Conservation (phyloP, 2,797 vertebrate species). For the Capromys pilorides region DNA sequence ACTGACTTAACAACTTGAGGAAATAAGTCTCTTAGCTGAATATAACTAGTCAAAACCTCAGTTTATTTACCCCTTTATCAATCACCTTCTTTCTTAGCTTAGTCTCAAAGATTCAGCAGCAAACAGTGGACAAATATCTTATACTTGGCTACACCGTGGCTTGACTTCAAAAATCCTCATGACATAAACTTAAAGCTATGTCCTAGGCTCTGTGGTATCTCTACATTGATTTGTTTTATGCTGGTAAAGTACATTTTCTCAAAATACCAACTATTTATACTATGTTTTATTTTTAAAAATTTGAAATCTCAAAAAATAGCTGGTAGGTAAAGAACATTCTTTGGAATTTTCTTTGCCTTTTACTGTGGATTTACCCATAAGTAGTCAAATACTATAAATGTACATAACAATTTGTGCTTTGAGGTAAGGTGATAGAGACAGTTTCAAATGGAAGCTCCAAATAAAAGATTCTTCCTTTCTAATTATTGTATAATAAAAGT, state of each 20-base stretch:
- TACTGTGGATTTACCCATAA: constrained; percentile 67
- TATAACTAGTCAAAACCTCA: neutral
- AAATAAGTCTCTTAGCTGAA: constrained; percentile 17
- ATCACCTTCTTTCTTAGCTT: neutral
- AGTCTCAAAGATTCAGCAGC: neutral
- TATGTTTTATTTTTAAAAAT: neutral
- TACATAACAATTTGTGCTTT: constrained; percentile 55
- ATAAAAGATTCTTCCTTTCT: neutral
- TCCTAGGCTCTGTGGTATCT: neutral
- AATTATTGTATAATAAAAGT: constrained; percentile 15
- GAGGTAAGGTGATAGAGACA: neutral
- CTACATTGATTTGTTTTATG: neutral
- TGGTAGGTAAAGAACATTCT: constrained; percentile 63
- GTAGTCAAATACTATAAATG: constrained; percentile 61
- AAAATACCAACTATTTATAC: constrained; percentile 63
- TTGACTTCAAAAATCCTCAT: constrained; percentile 11
- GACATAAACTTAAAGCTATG: constrained; percentile 20
- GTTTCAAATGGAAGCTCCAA: neutral
- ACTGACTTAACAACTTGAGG: neutral
- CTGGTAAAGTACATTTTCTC: constrained; percentile 52
- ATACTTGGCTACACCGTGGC: neutral
- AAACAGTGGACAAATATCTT: neutral
- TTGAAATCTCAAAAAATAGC: constrained; percentile 43
- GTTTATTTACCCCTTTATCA: neutral
- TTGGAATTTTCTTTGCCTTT: constrained; percentile 70